phyloP scores from a whole-genome alignment of 2,888 invertebrate species.

The Acronicta aceris region DNA sequence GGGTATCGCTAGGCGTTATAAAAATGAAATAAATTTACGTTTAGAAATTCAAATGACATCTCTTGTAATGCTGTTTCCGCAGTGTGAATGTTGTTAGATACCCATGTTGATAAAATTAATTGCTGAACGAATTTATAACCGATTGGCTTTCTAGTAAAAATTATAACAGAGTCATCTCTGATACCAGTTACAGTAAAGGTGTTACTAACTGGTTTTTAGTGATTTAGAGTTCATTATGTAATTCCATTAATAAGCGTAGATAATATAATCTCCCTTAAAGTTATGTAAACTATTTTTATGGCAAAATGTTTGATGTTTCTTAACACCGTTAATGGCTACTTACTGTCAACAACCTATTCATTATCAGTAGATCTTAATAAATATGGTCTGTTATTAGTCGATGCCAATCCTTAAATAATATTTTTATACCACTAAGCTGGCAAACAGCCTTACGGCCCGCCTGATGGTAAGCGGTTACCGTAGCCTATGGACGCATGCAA shows the following conservation, averaged over 20 bases:
- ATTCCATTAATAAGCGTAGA: constrained; percentile 41
- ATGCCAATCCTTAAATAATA: too few relatives aligned
- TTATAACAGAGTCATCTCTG: constrained; percentile 33
- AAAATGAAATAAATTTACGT: constrained; percentile 69
- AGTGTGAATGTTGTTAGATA: constrained; percentile 32
- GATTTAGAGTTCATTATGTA: constrained; percentile 35
- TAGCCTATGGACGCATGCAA: too few relatives aligned
- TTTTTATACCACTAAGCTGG: too few relatives aligned
- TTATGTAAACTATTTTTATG: too few relatives aligned
- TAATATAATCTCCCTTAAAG: constrained; percentile 19
- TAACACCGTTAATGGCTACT: too few relatives aligned
- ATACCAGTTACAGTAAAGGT: constrained; percentile 15
- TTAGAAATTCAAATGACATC: constrained; percentile 74
- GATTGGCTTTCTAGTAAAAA: constrained; percentile 57
- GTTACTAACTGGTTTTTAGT: constrained; percentile 27
- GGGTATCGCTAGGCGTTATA: constrained; percentile 53
- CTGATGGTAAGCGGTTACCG: too few relatives aligned
- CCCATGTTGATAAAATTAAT: constrained; percentile 55
- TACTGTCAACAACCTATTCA: too few relatives aligned
- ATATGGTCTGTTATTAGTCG: too few relatives aligned
- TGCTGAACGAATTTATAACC: constrained; percentile 46
- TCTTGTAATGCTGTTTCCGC: constrained; percentile 57
- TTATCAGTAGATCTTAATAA: too few relatives aligned
- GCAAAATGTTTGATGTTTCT: too few relatives aligned
- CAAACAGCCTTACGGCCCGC: too few relatives aligned